Base-by-base conservation (phyloP, 2,888 invertebrate genomes). In the Pelosia muscerda region DNA sequence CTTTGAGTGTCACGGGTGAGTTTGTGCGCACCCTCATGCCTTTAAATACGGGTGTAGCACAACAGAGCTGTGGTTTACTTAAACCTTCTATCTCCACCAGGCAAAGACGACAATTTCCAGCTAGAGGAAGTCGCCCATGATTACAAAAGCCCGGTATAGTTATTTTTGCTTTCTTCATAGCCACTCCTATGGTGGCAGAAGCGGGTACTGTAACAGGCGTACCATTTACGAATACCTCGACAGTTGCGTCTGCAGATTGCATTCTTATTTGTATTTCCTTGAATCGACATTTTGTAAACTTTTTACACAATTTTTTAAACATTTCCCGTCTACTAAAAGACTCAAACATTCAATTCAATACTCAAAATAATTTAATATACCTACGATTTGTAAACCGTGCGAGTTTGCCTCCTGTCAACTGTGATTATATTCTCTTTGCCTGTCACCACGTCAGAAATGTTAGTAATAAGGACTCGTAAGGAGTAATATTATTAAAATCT, bases 51-150 rank as follows among this genome's bases (percentile, higher is more conserved):
- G 98, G 98, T 97, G 99, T 98, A 2, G 99, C 99, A 92, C 99
- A 99, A 1, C 99, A 99, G n/a, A 99, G 98, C 55, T 99, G 98
- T 0, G 98, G 99, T 96, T 99, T 99, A 34, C 97, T 96, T 81
- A 97, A 97, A 83, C 99, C 99, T 90, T 99, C 99, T 31, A 99
- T 97, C 90, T 99, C 98, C 0, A 99, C 99, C 34, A 99, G 95
- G 90, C 99, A 99, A 99, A 99, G 99, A 74, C 99, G 96, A 86
- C 99, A 99, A 93, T 99, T 99, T 28, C 99, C 99, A 76, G 99
- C 99, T 63, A 99, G 97, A 10, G 99, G 98, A 58, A 99, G 95
- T 55, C 99, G 96, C 84, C 99, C 99, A 92, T 99, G 99, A 89
- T 99, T 99, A 90, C 99, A 99, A 90, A 99, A 99, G 60, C 99